These are phyloP conservation scores for Meloidogyne chitwoodi DNA, from an alignment of 1,140 invertebrate genomes.

Conservation along the genomic window DNA sequence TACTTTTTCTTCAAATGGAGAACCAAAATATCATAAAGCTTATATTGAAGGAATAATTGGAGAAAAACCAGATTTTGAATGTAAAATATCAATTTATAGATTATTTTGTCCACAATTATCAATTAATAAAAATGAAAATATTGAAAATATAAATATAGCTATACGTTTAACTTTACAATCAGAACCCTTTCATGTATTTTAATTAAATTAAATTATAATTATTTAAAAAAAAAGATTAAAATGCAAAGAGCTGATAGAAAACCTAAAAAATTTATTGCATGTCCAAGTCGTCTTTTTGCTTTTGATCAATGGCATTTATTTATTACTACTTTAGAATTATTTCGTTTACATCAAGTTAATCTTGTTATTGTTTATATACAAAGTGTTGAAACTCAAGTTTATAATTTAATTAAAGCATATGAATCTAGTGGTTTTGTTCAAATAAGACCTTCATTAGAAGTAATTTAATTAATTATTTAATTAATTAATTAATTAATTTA, in stretches of 20 bases:
- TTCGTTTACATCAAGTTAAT: constrained; percentile 28
- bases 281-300: constrained; percentile 34
- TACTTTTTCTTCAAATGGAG: not conserved
- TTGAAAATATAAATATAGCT: not conserved
- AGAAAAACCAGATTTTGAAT: not conserved
- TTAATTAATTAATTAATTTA: not conserved
- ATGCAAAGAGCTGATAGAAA: not conserved
- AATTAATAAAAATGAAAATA: not conserved
- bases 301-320: constrained; percentile 38
- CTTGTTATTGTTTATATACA: constrained; percentile 28
- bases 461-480: not conserved
- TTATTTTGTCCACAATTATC: not conserved
- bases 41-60: not conserved
- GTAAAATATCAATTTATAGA: constrained; percentile 2
- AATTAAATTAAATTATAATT: not conserved
- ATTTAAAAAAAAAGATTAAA: constrained; percentile 1
- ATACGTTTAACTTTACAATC: not conserved
- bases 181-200: not conserved
- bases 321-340: constrained; percentile 37
- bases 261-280: constrained; percentile 16
- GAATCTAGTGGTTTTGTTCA: constrained; percentile 19
- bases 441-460: constrained; percentile 12
- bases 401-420: constrained; percentile 26
- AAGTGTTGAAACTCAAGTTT: constrained; percentile 26
- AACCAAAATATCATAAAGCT: not conserved